Percentiles rank a stretch among this genome's conserved stretches.
phyloP scores from a whole-genome alignment of 2,888 invertebrate genomes.

The Phyllotreta cruciferae region DNA sequence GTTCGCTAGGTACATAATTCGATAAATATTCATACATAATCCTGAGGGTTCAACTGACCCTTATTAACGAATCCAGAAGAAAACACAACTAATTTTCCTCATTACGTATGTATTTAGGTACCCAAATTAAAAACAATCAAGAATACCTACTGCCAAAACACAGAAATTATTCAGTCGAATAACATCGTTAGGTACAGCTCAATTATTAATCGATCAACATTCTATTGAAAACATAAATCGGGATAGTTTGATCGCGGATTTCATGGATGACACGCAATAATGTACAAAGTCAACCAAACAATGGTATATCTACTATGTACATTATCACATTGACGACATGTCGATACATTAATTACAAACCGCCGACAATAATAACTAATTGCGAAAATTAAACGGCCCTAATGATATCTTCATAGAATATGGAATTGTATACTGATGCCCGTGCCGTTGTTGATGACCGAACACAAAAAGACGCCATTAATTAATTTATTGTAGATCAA shows the following conservation, averaged over 20 bases:
- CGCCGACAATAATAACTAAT: conserved; percentile 40
- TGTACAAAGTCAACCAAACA: conserved; percentile 32
- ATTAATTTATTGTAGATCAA: conserved; percentile 21
- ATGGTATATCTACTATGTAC: conserved; percentile 24
- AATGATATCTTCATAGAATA: conserved; percentile 37
- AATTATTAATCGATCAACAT: too few species aligned
- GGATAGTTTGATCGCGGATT: conserved; percentile 25
- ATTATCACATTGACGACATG: conserved; percentile 41
- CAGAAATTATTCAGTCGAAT: too few species aligned
- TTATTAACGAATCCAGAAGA: too few species aligned
- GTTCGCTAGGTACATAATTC: conserved; percentile 1
- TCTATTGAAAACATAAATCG: conserved; percentile 14
- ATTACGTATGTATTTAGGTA: too few species aligned
- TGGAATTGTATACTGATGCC: conserved; percentile 22
- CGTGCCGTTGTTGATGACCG: conserved; percentile 10
- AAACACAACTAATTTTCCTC: too few species aligned
- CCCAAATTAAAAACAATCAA: too few species aligned
- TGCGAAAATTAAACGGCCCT: conserved; percentile 37
- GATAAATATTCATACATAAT: conserved; percentile 8
- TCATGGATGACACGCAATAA: conserved; percentile 38
- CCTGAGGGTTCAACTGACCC: neutral
- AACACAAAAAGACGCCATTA: conserved; percentile 26
- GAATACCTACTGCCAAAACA: too few species aligned
- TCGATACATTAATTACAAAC: conserved; percentile 45
- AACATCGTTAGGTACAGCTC: too few species aligned